These are phyloP conservation scores for Caenorhabditis inopinata DNA, from an alignment of 1,140 invertebrate species.

Conservation along the genomic window DNA sequence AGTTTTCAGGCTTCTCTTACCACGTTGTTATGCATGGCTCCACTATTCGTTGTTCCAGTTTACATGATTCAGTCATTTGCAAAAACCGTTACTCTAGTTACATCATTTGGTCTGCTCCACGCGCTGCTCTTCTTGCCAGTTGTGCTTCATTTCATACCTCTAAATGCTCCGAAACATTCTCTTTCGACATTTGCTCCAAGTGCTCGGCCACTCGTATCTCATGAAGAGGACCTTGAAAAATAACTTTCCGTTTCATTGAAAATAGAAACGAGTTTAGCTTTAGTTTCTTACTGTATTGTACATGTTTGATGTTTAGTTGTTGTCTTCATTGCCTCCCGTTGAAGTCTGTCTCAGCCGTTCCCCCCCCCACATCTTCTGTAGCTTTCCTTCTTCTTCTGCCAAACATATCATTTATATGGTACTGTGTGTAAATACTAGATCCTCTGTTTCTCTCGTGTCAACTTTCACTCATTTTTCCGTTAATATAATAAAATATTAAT, in stretches of 20 bases:
- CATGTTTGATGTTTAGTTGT: too few relatives aligned
- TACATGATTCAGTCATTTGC: slow-evolving; percentile 41
- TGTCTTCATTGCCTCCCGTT: too few relatives aligned
- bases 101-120: slow-evolving; percentile 36
- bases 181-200: slow-evolving; percentile 1
- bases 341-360: background rate
- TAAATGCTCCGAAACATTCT: background rate
- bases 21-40: slow-evolving; percentile 38
- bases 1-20: slow-evolving; percentile 35
- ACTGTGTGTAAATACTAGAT: slow-evolving; percentile 31
- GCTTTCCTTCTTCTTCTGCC: background rate
- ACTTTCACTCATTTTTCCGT: too few relatives aligned
- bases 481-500: slow-evolving; percentile 33
- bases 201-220: background rate
- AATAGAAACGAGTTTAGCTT: too few relatives aligned
- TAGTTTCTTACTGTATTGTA: too few relatives aligned
- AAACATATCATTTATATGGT: slow-evolving; percentile 15
- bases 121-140: slow-evolving; percentile 2
- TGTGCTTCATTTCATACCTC: slow-evolving; percentile 4
- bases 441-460: background rate
- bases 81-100: slow-evolving; percentile 35
- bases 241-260: too few relatives aligned
- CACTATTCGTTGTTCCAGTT: slow-evolving; percentile 29
- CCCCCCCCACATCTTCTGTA: background rate
- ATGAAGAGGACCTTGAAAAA: background rate